Conservation (phyloP, 2,888 invertebrate genomes). For the Antheraea assamensis region DNA sequence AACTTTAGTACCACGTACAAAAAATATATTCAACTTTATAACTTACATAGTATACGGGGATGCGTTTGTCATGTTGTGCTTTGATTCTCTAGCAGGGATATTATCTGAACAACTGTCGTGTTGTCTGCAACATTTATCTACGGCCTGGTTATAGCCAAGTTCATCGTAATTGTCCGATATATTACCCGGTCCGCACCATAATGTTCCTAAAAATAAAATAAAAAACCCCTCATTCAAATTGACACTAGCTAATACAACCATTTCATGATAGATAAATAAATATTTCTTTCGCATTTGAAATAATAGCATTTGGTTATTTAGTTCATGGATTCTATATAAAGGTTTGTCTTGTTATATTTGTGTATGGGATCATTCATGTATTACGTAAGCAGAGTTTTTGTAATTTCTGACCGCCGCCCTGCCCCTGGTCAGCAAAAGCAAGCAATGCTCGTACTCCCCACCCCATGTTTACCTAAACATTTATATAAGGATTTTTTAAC, state of each 20-base stretch:
- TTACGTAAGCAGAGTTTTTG: too few relatives aligned
- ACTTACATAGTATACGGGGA: slow-evolving; percentile 12
- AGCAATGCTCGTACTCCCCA: too few relatives aligned
- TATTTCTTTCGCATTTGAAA: too few relatives aligned
- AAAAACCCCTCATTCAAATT: not conserved
- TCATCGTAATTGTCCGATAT: slow-evolving; percentile 61
- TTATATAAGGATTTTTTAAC: too few relatives aligned
- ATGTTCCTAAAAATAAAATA: slow-evolving; percentile 76
- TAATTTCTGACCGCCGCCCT: too few relatives aligned
- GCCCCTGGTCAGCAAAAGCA: too few relatives aligned
- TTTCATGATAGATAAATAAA: too few relatives aligned
- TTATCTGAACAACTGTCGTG: slow-evolving; percentile 84
- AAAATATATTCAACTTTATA: not conserved
- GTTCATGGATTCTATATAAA: too few relatives aligned
- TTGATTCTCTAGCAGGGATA: slow-evolving; percentile 71
- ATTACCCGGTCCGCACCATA: slow-evolving; percentile 86
- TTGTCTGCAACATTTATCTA: slow-evolving; percentile 80
- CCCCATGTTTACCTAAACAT: too few relatives aligned
- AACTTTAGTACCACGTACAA: not conserved
- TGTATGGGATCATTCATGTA: too few relatives aligned
- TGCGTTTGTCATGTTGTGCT: slow-evolving; percentile 49
- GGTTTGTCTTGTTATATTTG: too few relatives aligned
- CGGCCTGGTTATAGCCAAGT: slow-evolving; percentile 13
- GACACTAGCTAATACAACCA: not conserved
- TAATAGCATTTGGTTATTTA: too few relatives aligned